phyloP scores from a whole-genome alignment of 1,140 invertebrate species.

The Harlomillsia oculata region DNA sequence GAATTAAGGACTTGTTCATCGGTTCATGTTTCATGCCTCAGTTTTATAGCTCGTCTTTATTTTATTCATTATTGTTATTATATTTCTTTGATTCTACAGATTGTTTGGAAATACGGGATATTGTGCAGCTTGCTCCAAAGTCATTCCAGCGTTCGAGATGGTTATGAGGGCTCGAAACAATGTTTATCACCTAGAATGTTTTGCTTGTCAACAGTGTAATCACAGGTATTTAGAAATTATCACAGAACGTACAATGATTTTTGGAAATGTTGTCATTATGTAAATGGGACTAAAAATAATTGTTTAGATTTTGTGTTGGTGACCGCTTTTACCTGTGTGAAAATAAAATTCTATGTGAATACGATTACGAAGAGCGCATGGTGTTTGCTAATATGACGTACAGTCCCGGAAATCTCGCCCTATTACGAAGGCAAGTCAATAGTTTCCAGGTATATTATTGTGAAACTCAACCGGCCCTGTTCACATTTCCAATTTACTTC shows the following conservation, averaged over 20 bases:
- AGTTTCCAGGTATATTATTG: conserved; percentile 33
- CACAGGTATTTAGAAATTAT: no score
- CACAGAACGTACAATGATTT: no score
- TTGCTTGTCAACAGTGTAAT: conserved; percentile 95
- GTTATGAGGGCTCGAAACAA: conserved; percentile 94
- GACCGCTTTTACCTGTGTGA: conserved; percentile 93
- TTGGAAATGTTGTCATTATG: neutral
- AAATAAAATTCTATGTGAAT: conserved; percentile 94
- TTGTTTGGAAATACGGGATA: conserved; percentile 81
- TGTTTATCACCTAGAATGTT: conserved; percentile 96
- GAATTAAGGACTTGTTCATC: no score
- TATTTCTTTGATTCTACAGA: conserved; percentile 44
- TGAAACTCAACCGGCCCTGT: neutral
- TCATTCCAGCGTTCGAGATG: conserved; percentile 97
- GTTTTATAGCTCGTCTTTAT: no score
- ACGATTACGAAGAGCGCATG: conserved; percentile 75
- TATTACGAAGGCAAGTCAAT: conserved; percentile 49
- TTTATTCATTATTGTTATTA: no score
- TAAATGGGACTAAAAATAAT: neutral
- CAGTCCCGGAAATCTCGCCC: conserved; percentile 47
- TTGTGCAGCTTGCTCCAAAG: conserved; percentile 83
- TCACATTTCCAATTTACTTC: neutral
- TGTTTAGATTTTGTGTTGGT: conserved; percentile 86
- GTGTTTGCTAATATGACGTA: conserved; percentile 50
- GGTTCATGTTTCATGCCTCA: no score